Base-by-base conservation (phyloP, 2,113 vertebrate genomes). In the Sander vitreus region DNA sequence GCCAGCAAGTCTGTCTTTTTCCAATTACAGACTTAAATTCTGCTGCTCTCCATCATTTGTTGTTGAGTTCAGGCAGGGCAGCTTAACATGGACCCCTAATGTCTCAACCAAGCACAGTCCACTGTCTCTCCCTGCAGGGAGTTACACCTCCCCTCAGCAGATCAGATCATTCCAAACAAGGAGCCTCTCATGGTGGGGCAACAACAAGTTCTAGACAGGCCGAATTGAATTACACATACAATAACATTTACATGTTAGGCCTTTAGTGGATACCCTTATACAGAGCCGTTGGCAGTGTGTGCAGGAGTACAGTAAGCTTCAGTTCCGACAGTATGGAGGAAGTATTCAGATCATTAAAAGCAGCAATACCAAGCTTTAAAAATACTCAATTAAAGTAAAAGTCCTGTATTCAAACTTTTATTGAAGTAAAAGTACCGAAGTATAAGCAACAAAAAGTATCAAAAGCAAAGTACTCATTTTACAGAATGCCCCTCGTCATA, bases 91-190 rank as follows among this genome's bases (percentile, higher is more conserved):
- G 12, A 53, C 73, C 67, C 27, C 50, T 62, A 9, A 68, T 33
- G 43, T 84, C 64, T 89, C n/a, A 36, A 14, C 70, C 80, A 81
- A 74, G 81, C 62, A 64, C 68, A 64, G 69, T 48, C 47, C 57
- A 19, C 51, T n/a, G 27, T 78, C 68, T 64, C 27, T 73, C 84
- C 65, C 84, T 78, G 76, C 48, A 57, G 87, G 80, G 84, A 89
- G 57, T 43, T 64, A 48, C 78, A 79, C 83, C 76, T 73, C 76
- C 64, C 68, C 54, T 80, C 53, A 73, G 64, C 70, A 57, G 85
- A 90, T 85, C 72, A 77, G 27, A 88, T 92, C 86, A 65, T 74
- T 80, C 76, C 80, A 85, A 89, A 85, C 88, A 90, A 81, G 73
- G 75, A 85, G 51, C 12, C 74, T 67, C 81, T 84, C 48, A 76